Evolutionary conservation across 2,113 vertebrate genomes (phyloP), one percentile per base, ranked within the genome.

Genomic region (Hippocampus comes): DNA sequence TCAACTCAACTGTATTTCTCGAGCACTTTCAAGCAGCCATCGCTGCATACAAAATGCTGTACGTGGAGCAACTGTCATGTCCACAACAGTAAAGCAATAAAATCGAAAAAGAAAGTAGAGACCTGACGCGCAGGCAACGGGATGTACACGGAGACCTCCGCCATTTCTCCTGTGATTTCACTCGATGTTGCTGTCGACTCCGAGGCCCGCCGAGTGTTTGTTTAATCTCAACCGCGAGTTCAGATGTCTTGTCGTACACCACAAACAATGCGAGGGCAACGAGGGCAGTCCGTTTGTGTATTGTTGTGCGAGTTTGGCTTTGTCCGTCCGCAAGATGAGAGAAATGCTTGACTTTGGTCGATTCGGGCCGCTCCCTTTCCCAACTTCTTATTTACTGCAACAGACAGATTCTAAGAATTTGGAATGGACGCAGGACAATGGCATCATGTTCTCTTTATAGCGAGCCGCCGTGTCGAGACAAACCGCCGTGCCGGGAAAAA

Each of bases 311-410:
- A 61, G 63, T 48, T 46, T 60, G 68, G 71, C 8, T 76, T 46
- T 30, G 67, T 68, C 18, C 68, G 67, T 65, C 59, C 60, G 20
- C 57, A 57, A 67, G 61, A 57, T 68, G 43, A 49, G 68, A 41
- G 43, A 71, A 74, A 6, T 4, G 9, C 20, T 34, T 38, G 0
- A n/a, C 60, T 46, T 23, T 43, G 42, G 64, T 48, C 23, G 21
- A 11, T 30, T 61, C 53, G 48, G 63, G 46, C 27, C 27, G 27
- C 30, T 67, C 10, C 63, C 51, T 57, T 70, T 10, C 30, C 30
- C 42, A 25, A 21, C 27, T 17, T 66, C 20, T 56, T 60, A 38
- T 71, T 59, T 55, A 65, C 68, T 65, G 63, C 63, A 64, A 42
- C 34, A 46, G 10, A 46, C 43, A 65, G 27, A 17, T 65, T 65